Evolutionary conservation across 2,888 invertebrate genomes (phyloP).

Genomic region (Drosophila parthenogenetica): DNA sequence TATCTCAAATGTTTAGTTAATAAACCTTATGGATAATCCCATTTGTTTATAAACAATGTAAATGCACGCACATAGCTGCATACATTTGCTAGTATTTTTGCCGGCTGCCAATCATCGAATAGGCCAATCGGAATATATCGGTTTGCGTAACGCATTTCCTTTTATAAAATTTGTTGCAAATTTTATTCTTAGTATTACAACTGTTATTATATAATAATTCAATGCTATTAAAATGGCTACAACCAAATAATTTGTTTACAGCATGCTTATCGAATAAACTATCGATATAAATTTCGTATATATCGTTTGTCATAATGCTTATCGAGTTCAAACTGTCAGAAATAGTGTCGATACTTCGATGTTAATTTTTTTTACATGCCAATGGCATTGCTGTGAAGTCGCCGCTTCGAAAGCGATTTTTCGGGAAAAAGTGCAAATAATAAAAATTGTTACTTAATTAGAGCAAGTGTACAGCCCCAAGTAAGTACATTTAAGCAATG

Average conservation of each 20-base stretch:
- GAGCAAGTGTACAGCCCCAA: conserved; percentile 22
- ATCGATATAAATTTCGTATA: conserved; percentile 31
- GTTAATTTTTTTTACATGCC: conserved; percentile 30
- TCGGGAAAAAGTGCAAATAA: conserved; percentile 32
- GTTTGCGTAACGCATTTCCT: too few species aligned
- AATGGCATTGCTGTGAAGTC: conserved; percentile 40
- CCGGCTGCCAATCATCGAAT: too few species aligned
- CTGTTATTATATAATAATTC: too few species aligned
- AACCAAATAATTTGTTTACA: neutral
- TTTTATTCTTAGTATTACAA: too few species aligned
- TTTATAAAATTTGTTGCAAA: too few species aligned
- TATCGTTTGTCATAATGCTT: neutral
- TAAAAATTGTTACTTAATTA: conserved; percentile 23
- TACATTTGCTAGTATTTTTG: too few species aligned
- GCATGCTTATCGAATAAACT: neutral
- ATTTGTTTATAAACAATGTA: neutral
- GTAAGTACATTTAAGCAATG: conserved; percentile 41
- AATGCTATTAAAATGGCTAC: neutral
- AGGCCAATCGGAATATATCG: too few species aligned
- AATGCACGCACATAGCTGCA: too few species aligned
- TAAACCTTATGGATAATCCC: too few species aligned
- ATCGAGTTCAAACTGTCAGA: conserved; percentile 24
- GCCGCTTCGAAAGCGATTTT: conserved; percentile 45
- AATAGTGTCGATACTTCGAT: conserved; percentile 22
- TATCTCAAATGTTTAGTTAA: too few species aligned